phyloP scores from a whole-genome alignment of 2,888 invertebrate species.

The Strigamia maritima region DNA sequence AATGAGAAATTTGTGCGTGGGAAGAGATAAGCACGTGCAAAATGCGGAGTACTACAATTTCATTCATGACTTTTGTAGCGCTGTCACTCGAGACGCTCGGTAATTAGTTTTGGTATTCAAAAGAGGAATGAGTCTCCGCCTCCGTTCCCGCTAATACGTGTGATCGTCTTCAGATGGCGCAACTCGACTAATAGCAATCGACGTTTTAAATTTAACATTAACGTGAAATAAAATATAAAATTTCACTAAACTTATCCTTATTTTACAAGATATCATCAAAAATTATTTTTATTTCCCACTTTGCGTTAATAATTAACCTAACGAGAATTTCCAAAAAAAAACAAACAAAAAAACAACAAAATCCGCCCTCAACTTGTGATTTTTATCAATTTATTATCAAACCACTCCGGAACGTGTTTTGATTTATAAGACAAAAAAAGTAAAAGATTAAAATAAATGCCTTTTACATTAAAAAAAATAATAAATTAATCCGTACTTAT shows the following conservation, averaged over 20 bases:
- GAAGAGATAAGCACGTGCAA: background rate
- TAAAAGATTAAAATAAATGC: background rate
- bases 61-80: background rate
- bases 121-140: slow-evolving; percentile 4
- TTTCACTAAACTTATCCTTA: no score
- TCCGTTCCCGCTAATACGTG: background rate
- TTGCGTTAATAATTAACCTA: background rate
- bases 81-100: background rate
- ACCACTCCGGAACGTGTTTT: no score
- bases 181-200: background rate
- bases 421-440: background rate
- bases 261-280: background rate
- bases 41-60: background rate
- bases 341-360: background rate
- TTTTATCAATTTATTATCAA: background rate
- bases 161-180: background rate
- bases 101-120: slow-evolving; percentile 4
- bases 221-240: no score
- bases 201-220: background rate
- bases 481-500: background rate
- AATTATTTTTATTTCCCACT: background rate
- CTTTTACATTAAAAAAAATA: background rate
- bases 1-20: background rate
- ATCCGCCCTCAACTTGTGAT: background rate
- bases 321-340: background rate